Evolutionary conservation across 2,888 invertebrate genomes (phyloP).

Genomic region (Drosophila basisetae): DNA sequence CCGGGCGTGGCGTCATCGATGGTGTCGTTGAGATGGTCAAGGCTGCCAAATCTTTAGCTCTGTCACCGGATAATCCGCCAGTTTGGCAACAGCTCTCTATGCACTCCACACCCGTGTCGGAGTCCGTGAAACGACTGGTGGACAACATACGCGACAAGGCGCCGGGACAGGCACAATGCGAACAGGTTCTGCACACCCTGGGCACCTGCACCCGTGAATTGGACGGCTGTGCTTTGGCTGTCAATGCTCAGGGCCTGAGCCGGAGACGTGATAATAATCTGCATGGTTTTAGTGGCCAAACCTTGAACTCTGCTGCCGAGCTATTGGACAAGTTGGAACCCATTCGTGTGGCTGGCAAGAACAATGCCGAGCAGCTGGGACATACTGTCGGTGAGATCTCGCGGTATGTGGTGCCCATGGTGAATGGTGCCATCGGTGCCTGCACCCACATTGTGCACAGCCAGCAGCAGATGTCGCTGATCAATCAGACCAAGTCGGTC

Average conservation of each 20-base stretch:
- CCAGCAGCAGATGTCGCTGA: conserved; percentile 92
- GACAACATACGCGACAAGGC: conserved; percentile 97
- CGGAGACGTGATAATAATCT: conserved; percentile 90
- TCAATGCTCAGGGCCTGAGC: conserved; percentile 92
- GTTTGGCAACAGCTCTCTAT: conserved; percentile 97
- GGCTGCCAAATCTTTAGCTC: conserved; percentile 94
- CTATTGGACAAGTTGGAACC: conserved; percentile 94
- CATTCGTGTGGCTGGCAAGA: conserved; percentile 93
- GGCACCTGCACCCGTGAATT: conserved; percentile 91
- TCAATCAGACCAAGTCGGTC: conserved; percentile 97
- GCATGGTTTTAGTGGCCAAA: conserved; percentile 91
- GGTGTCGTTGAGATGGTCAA: conserved; percentile 96
- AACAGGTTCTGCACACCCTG: conserved; percentile 92
- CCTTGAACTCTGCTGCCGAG: conserved; percentile 92
- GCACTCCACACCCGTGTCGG: conserved; percentile 97
- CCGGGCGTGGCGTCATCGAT: conserved; percentile 92
- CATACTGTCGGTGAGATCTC: conserved; percentile 92
- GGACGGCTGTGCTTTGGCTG: conserved; percentile 94
- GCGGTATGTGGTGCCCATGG: conserved; percentile 93
- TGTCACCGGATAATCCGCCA: conserved; percentile 95
- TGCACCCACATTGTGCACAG: conserved; percentile 95
- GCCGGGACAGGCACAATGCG: conserved; percentile 98
- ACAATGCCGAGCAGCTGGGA: conserved; percentile 96
- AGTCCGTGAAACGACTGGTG: conserved; percentile 97
- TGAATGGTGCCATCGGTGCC: conserved; percentile 93